Conservation (phyloP, 1,140 invertebrate species). For the Lanistes nyassanus region DNA sequence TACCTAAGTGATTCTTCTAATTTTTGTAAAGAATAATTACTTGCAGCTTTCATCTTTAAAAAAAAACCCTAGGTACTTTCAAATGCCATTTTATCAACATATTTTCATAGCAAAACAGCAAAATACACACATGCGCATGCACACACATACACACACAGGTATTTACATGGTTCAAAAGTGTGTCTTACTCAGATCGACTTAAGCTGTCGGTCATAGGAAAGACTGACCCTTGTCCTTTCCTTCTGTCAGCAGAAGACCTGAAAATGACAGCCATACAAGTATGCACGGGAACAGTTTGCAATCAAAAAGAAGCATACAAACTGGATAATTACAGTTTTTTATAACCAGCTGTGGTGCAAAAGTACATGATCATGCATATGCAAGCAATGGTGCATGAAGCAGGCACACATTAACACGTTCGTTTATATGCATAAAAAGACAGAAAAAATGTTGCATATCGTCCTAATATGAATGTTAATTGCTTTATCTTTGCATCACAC, state of each 20-base stretch:
- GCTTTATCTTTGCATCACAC: too few species aligned
- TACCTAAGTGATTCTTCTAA: not conserved
- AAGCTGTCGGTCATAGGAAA: not conserved
- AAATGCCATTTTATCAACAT: not conserved
- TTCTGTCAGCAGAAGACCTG: slow-evolving; percentile 19
- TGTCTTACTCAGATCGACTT: slow-evolving; percentile 12
- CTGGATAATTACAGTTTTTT: not conserved
- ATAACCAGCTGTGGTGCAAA: not conserved
- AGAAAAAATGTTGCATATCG: too few species aligned
- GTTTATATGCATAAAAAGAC: too few species aligned
- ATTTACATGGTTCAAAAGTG: not conserved
- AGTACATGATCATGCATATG: not conserved
- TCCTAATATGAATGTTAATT: too few species aligned
- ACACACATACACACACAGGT: not conserved
- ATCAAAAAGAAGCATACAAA: too few species aligned
- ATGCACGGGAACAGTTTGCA: not conserved
- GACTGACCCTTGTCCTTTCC: not conserved
- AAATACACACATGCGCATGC: not conserved
- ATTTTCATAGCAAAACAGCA: not conserved
- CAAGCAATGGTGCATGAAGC: too few species aligned
- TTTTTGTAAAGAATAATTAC: not conserved
- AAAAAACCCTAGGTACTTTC: not conserved
- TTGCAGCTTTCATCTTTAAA: too few species aligned
- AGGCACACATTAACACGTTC: too few species aligned
- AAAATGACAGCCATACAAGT: not conserved